A percentile compares a stretch with the other conserved stretches of the same genome.
Conservation (phyloP, 2,113 vertebrate genomes). For the Apeltes quadracus region DNA sequence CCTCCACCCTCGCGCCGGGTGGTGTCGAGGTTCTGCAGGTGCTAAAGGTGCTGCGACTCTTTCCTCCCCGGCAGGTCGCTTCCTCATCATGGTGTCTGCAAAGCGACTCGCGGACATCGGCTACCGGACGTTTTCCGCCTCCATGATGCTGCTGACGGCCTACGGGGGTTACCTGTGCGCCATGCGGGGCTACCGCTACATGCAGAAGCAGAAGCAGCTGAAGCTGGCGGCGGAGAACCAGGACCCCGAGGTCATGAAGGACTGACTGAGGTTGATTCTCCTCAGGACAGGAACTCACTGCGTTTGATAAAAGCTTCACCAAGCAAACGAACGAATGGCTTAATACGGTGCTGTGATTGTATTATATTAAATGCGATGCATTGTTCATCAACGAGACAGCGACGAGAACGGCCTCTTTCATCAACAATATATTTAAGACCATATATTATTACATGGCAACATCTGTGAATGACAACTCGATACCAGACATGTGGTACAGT, state of each 20-base stretch:
- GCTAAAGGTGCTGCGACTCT: neutral
- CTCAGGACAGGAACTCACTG: neutral
- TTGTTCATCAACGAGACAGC: conserved; percentile 7
- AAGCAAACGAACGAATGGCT: conserved; percentile 9
- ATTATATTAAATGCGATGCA: conserved; percentile 50
- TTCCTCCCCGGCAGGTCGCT: neutral
- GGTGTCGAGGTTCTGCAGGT: neutral
- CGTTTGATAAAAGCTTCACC: conserved; percentile 16
- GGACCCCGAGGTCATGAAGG: conserved; percentile 70
- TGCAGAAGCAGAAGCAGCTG: conserved; percentile 72
- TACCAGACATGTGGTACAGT: conserved; percentile 27
- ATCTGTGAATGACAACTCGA: conserved; percentile 45
- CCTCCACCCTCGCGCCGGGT: neutral
- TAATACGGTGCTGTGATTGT: conserved; percentile 28
- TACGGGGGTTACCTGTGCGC: conserved; percentile 90
- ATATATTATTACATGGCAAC: conserved; percentile 55
- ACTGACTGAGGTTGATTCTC: conserved; percentile 52
- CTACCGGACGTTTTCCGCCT: conserved; percentile 88
- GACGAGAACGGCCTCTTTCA: conserved; percentile 21
- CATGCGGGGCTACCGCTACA: conserved; percentile 77
- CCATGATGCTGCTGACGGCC: conserved; percentile 90
- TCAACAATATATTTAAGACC: conserved; percentile 66
- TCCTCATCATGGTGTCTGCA: conserved; percentile 81
- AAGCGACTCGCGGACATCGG: conserved; percentile 90
- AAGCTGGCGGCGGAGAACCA: conserved; percentile 78